Conservation (phyloP, 2,888 invertebrate species). For the Eupeodes luniger region DNA sequence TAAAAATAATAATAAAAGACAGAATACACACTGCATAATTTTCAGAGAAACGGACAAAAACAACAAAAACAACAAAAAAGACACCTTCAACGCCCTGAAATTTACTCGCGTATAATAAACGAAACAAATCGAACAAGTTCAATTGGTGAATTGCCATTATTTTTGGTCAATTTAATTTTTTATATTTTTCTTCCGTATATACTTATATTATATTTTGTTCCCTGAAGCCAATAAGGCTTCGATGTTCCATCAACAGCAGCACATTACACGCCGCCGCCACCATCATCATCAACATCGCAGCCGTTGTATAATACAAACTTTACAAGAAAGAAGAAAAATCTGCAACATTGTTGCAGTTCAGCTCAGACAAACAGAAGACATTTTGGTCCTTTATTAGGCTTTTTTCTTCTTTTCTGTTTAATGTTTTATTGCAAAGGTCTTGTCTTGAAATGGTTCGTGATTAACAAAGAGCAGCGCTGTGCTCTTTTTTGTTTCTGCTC, state of each 20-base stretch:
- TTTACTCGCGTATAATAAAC: constrained; percentile 6
- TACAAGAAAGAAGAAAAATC: background rate
- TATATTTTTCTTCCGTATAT: background rate
- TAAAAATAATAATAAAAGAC: background rate
- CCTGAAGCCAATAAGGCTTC: background rate
- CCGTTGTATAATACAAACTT: background rate
- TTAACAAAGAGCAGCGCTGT: constrained; percentile 30
- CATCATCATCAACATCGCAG: too few species aligned
- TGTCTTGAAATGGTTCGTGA: constrained; percentile 48
- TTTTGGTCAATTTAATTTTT: constrained; percentile 43
- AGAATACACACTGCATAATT: constrained; percentile 14
- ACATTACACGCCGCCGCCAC: background rate
- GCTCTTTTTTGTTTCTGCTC: constrained; percentile 2
- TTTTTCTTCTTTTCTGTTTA: constrained; percentile 25
- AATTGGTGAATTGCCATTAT: constrained; percentile 40
- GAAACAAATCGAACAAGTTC: constrained; percentile 42
- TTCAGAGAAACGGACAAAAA: background rate
- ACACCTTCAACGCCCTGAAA: background rate
- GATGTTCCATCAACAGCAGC: background rate
- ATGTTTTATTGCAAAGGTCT: constrained; percentile 8
- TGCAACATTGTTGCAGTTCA: constrained; percentile 53
- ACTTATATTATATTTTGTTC: background rate
- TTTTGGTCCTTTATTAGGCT: constrained; percentile 38
- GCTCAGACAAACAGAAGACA: background rate
- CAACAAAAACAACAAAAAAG: background rate